Evolutionary conservation across 1,140 invertebrate species (phyloP).

Genomic region (Aphidius ervi): DNA sequence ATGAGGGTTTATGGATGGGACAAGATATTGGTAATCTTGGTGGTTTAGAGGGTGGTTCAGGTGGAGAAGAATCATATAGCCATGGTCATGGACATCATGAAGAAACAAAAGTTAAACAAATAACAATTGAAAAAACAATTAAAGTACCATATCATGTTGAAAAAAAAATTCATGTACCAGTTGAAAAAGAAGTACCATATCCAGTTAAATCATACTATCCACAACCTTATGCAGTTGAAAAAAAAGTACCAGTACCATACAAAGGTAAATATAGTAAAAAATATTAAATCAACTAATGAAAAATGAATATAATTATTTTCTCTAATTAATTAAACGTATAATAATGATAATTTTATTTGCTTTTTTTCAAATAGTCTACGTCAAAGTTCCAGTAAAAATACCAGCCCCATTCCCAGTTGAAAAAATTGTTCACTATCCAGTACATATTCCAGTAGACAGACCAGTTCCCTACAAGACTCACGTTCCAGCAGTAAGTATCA

Average conservation of each 20-base stretch:
- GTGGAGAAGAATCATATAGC: neutral
- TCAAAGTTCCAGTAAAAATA: constrained; percentile 59
- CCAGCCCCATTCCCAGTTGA: constrained; percentile 67
- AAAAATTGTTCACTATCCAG: constrained; percentile 65
- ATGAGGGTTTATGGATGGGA: constrained; percentile 26
- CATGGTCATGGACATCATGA: constrained; percentile 20
- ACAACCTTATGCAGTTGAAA: constrained; percentile 69
- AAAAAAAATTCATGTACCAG: constrained; percentile 57
- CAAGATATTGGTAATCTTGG: constrained; percentile 26
- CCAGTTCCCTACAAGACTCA: constrained; percentile 64
- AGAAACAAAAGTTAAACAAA: constrained; percentile 55
- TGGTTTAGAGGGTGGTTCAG: constrained; percentile 4
- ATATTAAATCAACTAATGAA: no score
- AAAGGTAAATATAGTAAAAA: constrained; percentile 35
- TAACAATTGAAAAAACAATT: constrained; percentile 59
- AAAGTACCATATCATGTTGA: constrained; percentile 66
- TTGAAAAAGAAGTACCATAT: constrained; percentile 63
- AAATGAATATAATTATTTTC: no score
- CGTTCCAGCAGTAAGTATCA: constrained; percentile 48
- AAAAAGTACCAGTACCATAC: constrained; percentile 63
- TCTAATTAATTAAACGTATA: no score
- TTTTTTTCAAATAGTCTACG: constrained; percentile 46
- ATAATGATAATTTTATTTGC: no score
- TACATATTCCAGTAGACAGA: constrained; percentile 64
- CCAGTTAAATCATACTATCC: constrained; percentile 68